Conservation (phyloP, 2,113 vertebrate species). For the Nibea albiflora region DNA sequence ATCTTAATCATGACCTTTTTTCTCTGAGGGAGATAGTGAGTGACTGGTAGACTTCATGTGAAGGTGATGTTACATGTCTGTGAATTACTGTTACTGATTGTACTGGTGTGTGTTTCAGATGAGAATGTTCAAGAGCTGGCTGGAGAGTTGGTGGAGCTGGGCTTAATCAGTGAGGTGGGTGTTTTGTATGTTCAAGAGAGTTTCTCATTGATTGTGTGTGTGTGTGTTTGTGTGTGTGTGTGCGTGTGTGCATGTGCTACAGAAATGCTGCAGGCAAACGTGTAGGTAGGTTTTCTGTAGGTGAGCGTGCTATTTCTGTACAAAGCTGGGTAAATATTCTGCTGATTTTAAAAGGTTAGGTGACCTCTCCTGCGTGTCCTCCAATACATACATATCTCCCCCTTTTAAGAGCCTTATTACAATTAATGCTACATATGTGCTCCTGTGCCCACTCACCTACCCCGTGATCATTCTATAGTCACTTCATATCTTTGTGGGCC, state of each 20-base stretch:
- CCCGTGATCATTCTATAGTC: background rate
- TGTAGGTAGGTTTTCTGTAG: constrained; percentile 12
- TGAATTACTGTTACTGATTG: constrained; percentile 21
- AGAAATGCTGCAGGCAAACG: background rate
- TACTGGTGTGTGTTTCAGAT: constrained; percentile 80
- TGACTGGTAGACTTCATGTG: background rate
- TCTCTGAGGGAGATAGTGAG: background rate
- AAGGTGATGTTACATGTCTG: background rate
- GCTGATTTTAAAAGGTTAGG: constrained; percentile 4
- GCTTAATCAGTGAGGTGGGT: constrained; percentile 93
- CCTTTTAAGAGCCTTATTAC: background rate
- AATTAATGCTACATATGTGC: constrained; percentile 9
- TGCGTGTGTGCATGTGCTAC: background rate
- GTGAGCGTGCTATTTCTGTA: constrained; percentile 9
- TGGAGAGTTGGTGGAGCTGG: constrained; percentile 91
- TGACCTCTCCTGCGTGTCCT: background rate
- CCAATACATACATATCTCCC: background rate
- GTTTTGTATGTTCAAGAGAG: constrained; percentile 8
- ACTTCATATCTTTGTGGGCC: background rate
- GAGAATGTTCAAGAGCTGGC: constrained; percentile 92
- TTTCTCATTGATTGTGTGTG: background rate
- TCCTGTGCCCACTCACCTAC: constrained; percentile 10
- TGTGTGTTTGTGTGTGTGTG: background rate
- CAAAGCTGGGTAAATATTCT: constrained; percentile 11
- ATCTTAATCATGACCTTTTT: background rate